A percentile compares a stretch with the other conserved stretches of the same genome.
These are phyloP conservation scores for Holocentrus rufus DNA, from an alignment of 2,797 vertebrate species.

Conservation along the genomic window DNA sequence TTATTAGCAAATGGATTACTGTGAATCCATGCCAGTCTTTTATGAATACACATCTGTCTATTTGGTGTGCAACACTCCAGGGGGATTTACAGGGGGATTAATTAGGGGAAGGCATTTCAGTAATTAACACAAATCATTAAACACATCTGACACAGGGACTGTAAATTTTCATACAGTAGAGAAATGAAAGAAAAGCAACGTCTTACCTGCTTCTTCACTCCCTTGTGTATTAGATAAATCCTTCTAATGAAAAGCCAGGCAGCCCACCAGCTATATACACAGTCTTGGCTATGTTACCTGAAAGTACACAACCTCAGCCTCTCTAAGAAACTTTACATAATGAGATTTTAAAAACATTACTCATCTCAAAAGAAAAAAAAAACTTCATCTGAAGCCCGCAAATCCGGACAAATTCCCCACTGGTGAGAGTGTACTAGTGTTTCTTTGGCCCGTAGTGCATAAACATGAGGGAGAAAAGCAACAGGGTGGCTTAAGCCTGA, in stretches of 20 bases:
- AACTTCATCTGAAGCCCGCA: slow-evolving; percentile 17
- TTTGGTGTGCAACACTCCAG: neutral
- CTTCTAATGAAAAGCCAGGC: too few species aligned
- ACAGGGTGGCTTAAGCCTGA: slow-evolving; percentile 21
- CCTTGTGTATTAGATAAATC: too few species aligned
- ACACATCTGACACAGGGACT: neutral
- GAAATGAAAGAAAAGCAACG: too few species aligned
- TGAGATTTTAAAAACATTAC: slow-evolving; percentile 28
- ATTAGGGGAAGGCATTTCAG: neutral
- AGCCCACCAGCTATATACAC: too few species aligned
- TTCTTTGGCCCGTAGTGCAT: slow-evolving; percentile 12
- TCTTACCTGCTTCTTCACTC: too few species aligned
- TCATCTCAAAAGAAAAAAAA: slow-evolving; percentile 22
- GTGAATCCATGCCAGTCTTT: too few species aligned
- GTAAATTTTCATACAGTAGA: neutral
- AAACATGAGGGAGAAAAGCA: slow-evolving; percentile 30
- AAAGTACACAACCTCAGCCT: neutral
- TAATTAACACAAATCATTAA: neutral
- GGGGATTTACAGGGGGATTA: neutral
- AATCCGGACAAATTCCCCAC: slow-evolving; percentile 18
- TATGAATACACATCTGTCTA: neutral
- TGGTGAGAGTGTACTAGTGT: slow-evolving; percentile 2
- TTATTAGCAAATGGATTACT: too few species aligned
- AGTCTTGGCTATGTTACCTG: too few species aligned
- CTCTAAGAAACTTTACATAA: slow-evolving; percentile 33